Evolutionary conservation across 2,888 invertebrate species (phyloP), one percentile per base, ranked within the genome.

Genomic region (Scaeva pyrastri): DNA sequence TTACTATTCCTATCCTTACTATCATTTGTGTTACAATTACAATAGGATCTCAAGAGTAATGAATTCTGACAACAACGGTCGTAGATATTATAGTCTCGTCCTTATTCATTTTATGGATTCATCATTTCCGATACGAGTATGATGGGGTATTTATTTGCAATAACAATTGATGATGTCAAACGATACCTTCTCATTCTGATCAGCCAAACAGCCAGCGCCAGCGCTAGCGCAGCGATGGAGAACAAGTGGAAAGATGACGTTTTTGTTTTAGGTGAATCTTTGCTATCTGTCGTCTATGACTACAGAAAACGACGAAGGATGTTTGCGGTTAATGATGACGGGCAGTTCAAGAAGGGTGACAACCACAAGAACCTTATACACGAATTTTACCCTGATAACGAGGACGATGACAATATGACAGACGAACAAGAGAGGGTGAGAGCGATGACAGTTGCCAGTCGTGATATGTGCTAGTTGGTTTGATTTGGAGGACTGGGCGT

Each of bases 41-140:
- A 73, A 70, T 68, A 43, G 41, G 45, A 72, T 76, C 75, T 73
- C 64, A 74, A 77, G 81, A 81, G 81, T 77, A 81, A 86, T 86
- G 77, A 86, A 77, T 86, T 77, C 86, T 77, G 86, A 86, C 86
- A 86, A 62, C 73, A 82, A 86, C 86, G 81, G 77, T 72, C 70
- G 74, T 70, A 77, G 74, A 81, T 74, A 81, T 86, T 77, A 74
- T 70, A 81, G 73, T 81, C 81, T 81, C 77, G 81, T 81, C 77
- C 86, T 82, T 58, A 86, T 86, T 82, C 86, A 81, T 86, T 81
- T 81, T 81, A 86, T 77, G 86, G 81, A 86, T 86, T 86, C 86
- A 86, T 86, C 86, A 86, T 81, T 81, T 86, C 86, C 86, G 86
- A 86, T 81, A n/a, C n/a, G n/a, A n/a, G n/a, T n/a, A 86, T 77